Percentiles rank a stretch among this genome's conserved stretches.
These are phyloP conservation scores for Enteromius mattozi DNA, from an alignment of 2,797 vertebrate species.

Conservation along the genomic window DNA sequence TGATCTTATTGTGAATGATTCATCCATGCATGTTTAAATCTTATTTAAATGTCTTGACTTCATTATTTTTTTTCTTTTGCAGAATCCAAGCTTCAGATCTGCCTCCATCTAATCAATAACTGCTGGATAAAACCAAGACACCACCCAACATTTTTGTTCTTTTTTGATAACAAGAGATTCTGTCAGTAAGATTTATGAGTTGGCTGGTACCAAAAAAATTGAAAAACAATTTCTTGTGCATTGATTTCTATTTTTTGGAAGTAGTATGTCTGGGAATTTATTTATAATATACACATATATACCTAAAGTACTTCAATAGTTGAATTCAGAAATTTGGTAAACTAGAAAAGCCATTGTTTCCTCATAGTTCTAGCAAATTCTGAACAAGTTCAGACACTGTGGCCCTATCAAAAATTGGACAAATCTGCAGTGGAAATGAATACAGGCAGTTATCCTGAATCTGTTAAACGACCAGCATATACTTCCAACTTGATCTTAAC, in stretches of 20 bases:
- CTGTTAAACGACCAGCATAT: not conserved
- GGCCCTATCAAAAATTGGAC: not conserved
- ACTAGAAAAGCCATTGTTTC: not conserved
- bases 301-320: not conserved
- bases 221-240: not conserved
- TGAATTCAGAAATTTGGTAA: not conserved
- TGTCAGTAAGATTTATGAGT: not conserved
- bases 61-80: no score
- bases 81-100: no score
- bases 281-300: not conserved
- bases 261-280: not conserved
- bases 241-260: not conserved
- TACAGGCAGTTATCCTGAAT: not conserved
- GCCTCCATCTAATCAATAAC: not conserved
- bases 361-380: not conserved
- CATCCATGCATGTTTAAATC: not conserved
- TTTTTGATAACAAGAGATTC: not conserved
- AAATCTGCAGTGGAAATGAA: not conserved
- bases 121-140: not conserved
- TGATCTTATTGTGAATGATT: not conserved
- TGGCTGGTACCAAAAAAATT: not conserved
- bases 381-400: not conserved
- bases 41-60: not conserved
- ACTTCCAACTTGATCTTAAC: not conserved
- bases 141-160: not conserved